These are phyloP conservation scores for Tokudaia tokunoshimensis DNA, from an alignment of 2,797 vertebrate genomes.

Conservation along the genomic window DNA sequence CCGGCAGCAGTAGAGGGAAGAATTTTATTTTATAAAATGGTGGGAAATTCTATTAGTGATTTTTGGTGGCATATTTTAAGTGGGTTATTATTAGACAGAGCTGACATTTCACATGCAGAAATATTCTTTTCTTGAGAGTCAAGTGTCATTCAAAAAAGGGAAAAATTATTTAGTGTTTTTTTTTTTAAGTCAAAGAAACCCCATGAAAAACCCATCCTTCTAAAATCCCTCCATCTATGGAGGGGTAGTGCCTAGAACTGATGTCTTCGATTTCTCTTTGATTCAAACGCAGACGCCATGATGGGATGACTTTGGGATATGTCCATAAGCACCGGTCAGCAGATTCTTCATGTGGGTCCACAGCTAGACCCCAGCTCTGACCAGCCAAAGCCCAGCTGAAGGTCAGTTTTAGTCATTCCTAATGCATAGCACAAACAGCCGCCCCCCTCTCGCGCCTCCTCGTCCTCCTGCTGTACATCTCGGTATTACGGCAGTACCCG, in stretches of 20 bases:
- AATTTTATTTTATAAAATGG: constrained; percentile 53
- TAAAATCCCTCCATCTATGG: constrained; percentile 22
- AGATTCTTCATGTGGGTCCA: neutral
- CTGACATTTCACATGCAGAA: constrained; percentile 76
- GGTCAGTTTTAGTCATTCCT: constrained; percentile 64
- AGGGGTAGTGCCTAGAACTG: neutral
- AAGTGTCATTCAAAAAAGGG: constrained; percentile 71
- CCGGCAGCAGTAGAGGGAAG: neutral
- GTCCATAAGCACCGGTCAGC: neutral
- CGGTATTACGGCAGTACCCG: constrained; percentile 5
- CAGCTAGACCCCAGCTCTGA: neutral
- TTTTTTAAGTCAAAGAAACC: constrained; percentile 54
- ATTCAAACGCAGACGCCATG: constrained; percentile 38
- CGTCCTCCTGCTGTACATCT: constrained; percentile 22
- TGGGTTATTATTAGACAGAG: constrained; percentile 74
- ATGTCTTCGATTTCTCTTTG: constrained; percentile 66
- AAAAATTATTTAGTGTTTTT: constrained; percentile 74
- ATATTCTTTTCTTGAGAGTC: constrained; percentile 74
- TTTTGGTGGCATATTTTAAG: constrained; percentile 56
- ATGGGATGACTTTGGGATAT: constrained; percentile 9
- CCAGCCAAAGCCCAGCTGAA: constrained; percentile 56
- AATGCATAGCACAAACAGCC: constrained; percentile 45
- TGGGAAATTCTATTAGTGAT: constrained; percentile 61
- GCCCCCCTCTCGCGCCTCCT: neutral
- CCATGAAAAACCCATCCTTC: constrained; percentile 18